Conservation (phyloP, 2,113 vertebrate genomes). For the Arizona elegans region DNA sequence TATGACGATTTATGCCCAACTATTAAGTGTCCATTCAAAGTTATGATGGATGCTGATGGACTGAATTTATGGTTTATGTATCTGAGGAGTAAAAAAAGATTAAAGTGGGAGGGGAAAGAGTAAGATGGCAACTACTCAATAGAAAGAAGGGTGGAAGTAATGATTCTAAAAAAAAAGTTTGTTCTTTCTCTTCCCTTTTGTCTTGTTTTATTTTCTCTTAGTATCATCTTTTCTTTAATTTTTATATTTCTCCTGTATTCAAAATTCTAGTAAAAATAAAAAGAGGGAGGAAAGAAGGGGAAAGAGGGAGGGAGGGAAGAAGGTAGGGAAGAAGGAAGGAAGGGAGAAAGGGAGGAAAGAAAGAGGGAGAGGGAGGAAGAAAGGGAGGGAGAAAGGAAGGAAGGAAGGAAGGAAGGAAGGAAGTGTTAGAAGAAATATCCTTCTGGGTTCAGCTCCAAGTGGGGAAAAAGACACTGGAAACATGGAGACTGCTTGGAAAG, state of each 20-base stretch:
- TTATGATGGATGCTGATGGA: background rate
- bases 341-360: too few relatives aligned
- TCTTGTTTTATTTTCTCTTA: background rate
- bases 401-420: too few relatives aligned
- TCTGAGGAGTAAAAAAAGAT: background rate
- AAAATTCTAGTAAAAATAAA: background rate
- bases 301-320: background rate
- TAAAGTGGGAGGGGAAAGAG: background rate
- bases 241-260: background rate
- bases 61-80: background rate
- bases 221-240: background rate
- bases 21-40: too few relatives aligned
- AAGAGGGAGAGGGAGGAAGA: rapidly evolving
- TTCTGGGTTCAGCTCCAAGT: too few relatives aligned
- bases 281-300: background rate
- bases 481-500: too few relatives aligned
- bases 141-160: background rate
- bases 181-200: background rate
- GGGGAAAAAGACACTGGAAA: too few relatives aligned
- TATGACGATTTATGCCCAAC: too few relatives aligned
- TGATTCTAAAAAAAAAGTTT: background rate
- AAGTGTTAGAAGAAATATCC: too few relatives aligned
- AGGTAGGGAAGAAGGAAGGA: too few relatives aligned
- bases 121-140: background rate
- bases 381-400: too few relatives aligned